phyloP scores from a whole-genome alignment of 2,888 invertebrate genomes.

The Cryptocheilus praepositus region DNA sequence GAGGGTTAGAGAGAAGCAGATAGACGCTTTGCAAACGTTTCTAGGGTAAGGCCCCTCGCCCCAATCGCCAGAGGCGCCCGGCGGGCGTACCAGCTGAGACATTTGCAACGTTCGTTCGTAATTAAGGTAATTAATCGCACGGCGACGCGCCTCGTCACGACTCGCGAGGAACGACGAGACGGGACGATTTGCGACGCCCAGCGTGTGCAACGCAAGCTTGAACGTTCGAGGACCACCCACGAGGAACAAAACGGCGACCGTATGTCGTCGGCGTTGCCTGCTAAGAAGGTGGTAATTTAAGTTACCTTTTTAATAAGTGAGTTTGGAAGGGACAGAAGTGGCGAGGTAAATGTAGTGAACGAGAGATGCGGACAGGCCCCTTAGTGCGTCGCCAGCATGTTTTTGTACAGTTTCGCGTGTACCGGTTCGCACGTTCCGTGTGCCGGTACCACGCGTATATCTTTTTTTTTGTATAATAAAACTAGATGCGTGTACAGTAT shows the following conservation, averaged over 20 bases:
- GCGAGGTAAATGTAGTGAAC: conserved; percentile 11
- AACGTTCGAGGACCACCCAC: conserved; percentile 46
- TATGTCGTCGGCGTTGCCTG: conserved; percentile 32
- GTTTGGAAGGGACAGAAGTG: conserved; percentile 17
- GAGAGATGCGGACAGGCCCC: conserved; percentile 10
- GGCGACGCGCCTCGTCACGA: conserved; percentile 43
- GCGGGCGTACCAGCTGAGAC: conserved; percentile 64
- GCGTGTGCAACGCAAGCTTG: conserved; percentile 35
- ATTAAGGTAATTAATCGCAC: conserved; percentile 65
- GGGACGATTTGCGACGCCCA: conserved; percentile 45
- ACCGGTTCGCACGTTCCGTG: conserved; percentile 17
- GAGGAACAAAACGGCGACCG: conserved; percentile 37
- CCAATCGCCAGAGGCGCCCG: conserved; percentile 3
- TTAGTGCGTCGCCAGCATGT: conserved; percentile 16
- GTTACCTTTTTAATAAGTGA: conserved; percentile 28
- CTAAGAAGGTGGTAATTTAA: conserved; percentile 44
- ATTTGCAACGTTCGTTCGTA: conserved; percentile 71
- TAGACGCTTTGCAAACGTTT: conserved; percentile 71
- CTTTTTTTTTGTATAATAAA: conserved; percentile 57
- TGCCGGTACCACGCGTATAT: conserved; percentile 18
- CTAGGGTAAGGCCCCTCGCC: conserved; percentile 59
- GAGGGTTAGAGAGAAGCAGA: background rate
- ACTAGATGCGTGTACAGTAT: conserved; percentile 28
- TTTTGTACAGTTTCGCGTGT: conserved; percentile 38
- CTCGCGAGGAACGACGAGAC: conserved; percentile 23